These are phyloP conservation scores for Brachionus koreanus DNA, from an alignment of 1,140 invertebrate genomes.

Conservation along the genomic window DNA sequence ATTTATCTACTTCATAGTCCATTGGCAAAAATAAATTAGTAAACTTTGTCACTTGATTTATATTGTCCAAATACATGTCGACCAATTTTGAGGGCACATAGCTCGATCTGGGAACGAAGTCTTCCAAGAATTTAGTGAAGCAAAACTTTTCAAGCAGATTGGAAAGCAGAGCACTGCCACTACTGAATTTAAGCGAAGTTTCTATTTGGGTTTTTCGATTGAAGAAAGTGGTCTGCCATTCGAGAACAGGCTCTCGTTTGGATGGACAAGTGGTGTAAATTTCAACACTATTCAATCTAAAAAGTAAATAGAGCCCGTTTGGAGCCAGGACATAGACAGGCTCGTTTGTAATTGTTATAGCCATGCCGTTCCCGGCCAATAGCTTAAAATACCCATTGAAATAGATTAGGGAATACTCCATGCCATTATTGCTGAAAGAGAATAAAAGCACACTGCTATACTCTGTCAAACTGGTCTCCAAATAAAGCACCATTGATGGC, in stretches of 20 bases:
- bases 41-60: background rate
- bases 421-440: background rate
- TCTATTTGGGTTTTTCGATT: background rate
- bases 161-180: background rate
- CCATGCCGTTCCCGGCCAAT: background rate
- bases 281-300: background rate
- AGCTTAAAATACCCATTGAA: conserved; percentile 27
- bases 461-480: background rate
- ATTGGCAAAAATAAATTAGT: background rate
- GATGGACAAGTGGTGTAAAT: conserved; percentile 4
- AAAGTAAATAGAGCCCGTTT: background rate
- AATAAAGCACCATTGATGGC: conserved; percentile 6
- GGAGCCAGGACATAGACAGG: background rate
- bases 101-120: background rate
- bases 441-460: background rate
- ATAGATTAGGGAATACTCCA: background rate
- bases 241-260: background rate
- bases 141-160: background rate
- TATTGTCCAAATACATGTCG: background rate
- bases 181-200: background rate
- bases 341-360: background rate
- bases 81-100: background rate
- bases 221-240: background rate
- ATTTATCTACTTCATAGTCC: background rate
- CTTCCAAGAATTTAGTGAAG: background rate